Percentiles rank a stretch among this genome's conserved stretches.
phyloP scores from a whole-genome alignment of 2,888 invertebrate genomes.

The Diplolepis rosae region DNA sequence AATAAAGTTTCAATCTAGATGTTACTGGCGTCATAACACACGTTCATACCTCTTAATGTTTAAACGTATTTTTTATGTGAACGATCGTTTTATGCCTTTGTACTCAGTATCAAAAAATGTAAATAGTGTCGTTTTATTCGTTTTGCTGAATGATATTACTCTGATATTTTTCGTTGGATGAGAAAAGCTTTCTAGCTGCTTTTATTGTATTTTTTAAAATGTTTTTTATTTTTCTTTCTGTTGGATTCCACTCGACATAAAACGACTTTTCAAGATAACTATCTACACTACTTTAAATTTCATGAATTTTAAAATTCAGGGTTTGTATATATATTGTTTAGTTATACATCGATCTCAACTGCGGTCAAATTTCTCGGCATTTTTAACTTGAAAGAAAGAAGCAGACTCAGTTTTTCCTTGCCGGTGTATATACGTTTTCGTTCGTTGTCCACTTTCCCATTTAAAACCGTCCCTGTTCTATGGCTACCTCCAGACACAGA shows the following conservation, averaged over 20 bases:
- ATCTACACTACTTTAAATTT: neutral
- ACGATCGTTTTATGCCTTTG: neutral
- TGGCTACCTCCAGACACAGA: conserved; percentile 17
- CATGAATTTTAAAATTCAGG: too few species aligned
- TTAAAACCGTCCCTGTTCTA: conserved; percentile 2
- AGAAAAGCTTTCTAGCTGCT: neutral
- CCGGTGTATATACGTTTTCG: neutral
- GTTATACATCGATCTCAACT: conserved; percentile 1
- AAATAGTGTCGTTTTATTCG: neutral
- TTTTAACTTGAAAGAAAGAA: neutral
- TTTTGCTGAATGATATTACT: neutral
- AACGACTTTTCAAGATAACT: neutral
- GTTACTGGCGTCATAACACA: neutral
- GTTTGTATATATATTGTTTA: neutral
- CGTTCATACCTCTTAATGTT: neutral
- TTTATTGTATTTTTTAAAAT: neutral
- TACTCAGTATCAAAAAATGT: neutral
- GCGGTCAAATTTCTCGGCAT: neutral
- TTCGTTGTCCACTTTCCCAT: conserved; percentile 4
- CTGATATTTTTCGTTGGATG: neutral
- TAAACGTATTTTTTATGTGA: neutral
- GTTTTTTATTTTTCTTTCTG: neutral
- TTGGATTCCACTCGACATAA: neutral
- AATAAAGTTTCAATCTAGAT: neutral
- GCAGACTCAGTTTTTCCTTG: neutral